phyloP scores from a whole-genome alignment of 2,888 invertebrate genomes.

The Cephus runcator region DNA sequence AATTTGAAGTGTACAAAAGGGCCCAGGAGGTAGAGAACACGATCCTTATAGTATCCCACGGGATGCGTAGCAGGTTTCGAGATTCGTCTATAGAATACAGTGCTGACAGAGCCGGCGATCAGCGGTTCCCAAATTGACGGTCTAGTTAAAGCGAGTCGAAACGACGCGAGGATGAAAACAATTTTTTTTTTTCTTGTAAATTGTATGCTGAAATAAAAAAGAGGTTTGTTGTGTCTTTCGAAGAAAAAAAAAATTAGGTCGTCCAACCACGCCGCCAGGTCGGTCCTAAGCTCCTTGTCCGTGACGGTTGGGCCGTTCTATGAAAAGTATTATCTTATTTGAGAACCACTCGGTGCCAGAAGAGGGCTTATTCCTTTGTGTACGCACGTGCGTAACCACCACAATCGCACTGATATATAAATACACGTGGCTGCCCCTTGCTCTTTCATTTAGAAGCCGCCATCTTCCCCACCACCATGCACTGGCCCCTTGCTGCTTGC shows the following conservation, averaged over 20 bases:
- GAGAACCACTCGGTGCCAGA: background rate
- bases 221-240: no score
- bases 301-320: background rate
- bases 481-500: slow-evolving; percentile 11
- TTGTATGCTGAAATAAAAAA: background rate
- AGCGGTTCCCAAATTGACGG: background rate
- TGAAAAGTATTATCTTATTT: background rate
- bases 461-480: slow-evolving; percentile 16
- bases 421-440: slow-evolving; percentile 16
- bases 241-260: background rate
- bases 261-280: background rate
- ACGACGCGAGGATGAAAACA: background rate
- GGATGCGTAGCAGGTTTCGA: slow-evolving; percentile 8
- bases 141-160: background rate
- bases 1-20: background rate
- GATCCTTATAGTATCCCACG: background rate
- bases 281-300: background rate
- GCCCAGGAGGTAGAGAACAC: background rate
- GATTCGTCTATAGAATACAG: slow-evolving; percentile 10
- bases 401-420: background rate
- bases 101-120: background rate
- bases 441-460: slow-evolving; percentile 22
- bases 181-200: background rate
- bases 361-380: slow-evolving; percentile 29
- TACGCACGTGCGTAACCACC: slow-evolving; percentile 27